Evolutionary conservation across 1,140 invertebrate species (phyloP).

Genomic region (Macrobrachium rosenbergii): DNA sequence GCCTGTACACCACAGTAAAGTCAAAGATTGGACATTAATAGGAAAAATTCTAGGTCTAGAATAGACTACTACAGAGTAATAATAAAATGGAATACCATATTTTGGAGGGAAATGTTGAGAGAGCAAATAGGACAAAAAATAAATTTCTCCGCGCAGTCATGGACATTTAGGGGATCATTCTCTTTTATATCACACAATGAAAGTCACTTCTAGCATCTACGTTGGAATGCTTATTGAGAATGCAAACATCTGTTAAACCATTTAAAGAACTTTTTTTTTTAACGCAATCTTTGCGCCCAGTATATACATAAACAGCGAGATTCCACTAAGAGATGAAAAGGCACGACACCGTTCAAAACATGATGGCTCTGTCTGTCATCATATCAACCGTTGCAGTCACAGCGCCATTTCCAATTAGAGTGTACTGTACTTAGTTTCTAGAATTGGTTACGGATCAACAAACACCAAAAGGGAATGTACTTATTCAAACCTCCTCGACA

Average conservation of each 20-base stretch:
- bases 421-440: conserved; percentile 59
- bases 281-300: conserved; percentile 48
- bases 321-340: conserved; percentile 62
- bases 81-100: conserved; percentile 64
- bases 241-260: conserved; percentile 61
- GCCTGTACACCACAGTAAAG: conserved; percentile 49
- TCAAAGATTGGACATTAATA: conserved; percentile 63
- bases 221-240: conserved; percentile 65
- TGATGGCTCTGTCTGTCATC: conserved; percentile 54
- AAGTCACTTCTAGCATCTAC: conserved; percentile 61
- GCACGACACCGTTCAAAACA: conserved; percentile 62
- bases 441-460: conserved; percentile 56
- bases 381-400: conserved; percentile 48
- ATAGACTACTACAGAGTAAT: conserved; percentile 61
- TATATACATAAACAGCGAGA: conserved; percentile 53
- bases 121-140: conserved; percentile 64
- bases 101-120: conserved; percentile 63
- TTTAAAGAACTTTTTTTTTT: conserved; percentile 56
- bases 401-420: conserved; percentile 54
- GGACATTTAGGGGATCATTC: conserved; percentile 60
- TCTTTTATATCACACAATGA: conserved; percentile 61
- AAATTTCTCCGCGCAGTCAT: conserved; percentile 62
- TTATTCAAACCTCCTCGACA: conserved; percentile 58
- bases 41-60: conserved; percentile 64
- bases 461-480: conserved; percentile 62